A percentile compares a stretch with the other conserved stretches of the same genome.
These are phyloP conservation scores for Drosophila willistoni DNA, from an alignment of 1,140 invertebrate genomes.

Conservation along the genomic window DNA sequence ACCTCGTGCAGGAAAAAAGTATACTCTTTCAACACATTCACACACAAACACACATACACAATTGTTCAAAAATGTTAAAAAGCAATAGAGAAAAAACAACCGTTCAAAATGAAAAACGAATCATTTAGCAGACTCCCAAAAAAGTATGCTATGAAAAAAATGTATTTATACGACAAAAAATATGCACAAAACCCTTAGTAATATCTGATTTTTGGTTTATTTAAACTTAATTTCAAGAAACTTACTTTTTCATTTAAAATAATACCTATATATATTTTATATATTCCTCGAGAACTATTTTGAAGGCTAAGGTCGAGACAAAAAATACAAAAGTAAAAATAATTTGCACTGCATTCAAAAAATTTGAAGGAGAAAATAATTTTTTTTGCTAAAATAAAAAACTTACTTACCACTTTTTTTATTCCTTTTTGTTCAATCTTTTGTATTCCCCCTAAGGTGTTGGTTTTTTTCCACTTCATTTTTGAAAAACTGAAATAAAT, in stretches of 20 bases:
- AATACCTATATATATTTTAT: constrained; percentile 21
- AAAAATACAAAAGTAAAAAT: constrained; percentile 44
- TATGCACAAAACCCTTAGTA: constrained; percentile 68
- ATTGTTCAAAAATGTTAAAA: constrained; percentile 82
- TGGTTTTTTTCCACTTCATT: constrained; percentile 48
- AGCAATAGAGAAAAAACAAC: constrained; percentile 64
- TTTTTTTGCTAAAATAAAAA: constrained; percentile 23
- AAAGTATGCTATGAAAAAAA: constrained; percentile 75
- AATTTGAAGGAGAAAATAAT: constrained; percentile 19
- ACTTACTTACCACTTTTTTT: constrained; percentile 13
- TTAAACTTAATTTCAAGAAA: constrained; percentile 6
- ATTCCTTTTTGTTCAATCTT: constrained; percentile 30
- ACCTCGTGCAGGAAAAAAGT: constrained; percentile 39
- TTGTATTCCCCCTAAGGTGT: constrained; percentile 43
- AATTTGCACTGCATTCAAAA: constrained; percentile 79
- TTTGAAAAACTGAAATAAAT: constrained; percentile 44
- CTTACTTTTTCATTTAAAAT: constrained; percentile 22
- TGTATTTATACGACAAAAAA: constrained; percentile 53
- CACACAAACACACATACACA: constrained; percentile 13
- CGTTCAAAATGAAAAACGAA: constrained; percentile 41
- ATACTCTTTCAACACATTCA: constrained; percentile 47
- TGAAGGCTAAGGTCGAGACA: constrained; percentile 78
- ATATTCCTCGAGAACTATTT: constrained; percentile 37
- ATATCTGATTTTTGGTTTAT: constrained; percentile 21
- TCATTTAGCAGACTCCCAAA: constrained; percentile 34